Conservation (phyloP, 2,888 invertebrate genomes). For the Heliconius ethilla region DNA sequence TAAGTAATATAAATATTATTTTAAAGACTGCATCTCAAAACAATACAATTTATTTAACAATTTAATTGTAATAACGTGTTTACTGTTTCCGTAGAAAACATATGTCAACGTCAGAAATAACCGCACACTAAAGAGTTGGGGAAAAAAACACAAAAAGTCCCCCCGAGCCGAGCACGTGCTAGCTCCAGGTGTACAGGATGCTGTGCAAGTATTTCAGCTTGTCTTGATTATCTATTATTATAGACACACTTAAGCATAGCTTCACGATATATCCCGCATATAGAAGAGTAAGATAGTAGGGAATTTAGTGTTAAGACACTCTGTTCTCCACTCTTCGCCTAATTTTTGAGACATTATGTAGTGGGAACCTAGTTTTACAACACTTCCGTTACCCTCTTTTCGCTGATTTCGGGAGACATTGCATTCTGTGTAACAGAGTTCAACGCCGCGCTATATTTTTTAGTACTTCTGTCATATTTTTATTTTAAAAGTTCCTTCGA, state of each 20-base stretch:
- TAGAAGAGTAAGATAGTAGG: no score
- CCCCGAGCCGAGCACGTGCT: slow-evolving; percentile 49
- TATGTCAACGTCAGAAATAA: slow-evolving; percentile 39
- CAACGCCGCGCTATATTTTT: no score
- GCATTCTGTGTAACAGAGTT: no score
- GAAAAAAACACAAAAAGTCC: slow-evolving; percentile 42
- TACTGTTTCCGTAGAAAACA: slow-evolving; percentile 13
- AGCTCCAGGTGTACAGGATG: slow-evolving; percentile 52
- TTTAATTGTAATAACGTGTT: not conserved
- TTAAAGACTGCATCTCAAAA: not conserved
- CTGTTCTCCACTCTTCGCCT: no score
- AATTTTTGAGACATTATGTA: no score
- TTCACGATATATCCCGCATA: not conserved
- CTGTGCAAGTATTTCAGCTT: slow-evolving; percentile 26
- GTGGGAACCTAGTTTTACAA: no score
- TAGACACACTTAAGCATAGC: not conserved
- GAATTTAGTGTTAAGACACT: not conserved
- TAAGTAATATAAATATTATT: no score
- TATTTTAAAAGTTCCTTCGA: no score
- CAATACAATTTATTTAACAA: not conserved
- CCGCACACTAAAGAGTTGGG: slow-evolving; percentile 38
- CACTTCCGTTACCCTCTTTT: not conserved
- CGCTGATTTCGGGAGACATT: not conserved
- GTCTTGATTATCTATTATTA: slow-evolving; percentile 28
- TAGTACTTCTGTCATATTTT: no score